phyloP scores from a whole-genome alignment of 2,797 vertebrate genomes.

The Eulemur rubriventer region DNA sequence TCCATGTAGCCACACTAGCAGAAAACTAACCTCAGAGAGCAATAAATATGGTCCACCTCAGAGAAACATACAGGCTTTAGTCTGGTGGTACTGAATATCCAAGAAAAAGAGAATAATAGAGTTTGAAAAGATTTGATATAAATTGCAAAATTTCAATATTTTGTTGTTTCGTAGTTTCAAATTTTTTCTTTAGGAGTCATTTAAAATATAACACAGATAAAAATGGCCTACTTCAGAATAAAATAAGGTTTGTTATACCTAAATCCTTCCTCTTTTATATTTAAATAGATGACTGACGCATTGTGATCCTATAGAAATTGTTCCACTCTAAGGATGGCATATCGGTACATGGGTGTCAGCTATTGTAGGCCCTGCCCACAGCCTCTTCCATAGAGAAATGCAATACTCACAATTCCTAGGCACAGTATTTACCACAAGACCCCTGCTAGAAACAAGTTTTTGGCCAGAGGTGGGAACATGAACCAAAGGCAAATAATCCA shows the following conservation, averaged over 20 bases:
- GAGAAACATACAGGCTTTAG: not conserved
- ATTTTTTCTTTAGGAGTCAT: not conserved
- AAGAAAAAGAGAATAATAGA: not conserved
- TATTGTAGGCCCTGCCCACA: not conserved
- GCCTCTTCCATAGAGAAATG: not conserved
- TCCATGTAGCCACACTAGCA: not conserved
- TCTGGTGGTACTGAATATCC: not conserved
- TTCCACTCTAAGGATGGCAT: not conserved
- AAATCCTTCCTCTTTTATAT: not conserved
- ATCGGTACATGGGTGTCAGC: not conserved
- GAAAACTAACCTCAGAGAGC: slow-evolving; percentile 6
- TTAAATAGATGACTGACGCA: not conserved
- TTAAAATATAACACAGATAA: not conserved
- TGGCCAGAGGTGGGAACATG: not conserved
- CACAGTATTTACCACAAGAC: not conserved
- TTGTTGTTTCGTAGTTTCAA: slow-evolving; percentile 27
- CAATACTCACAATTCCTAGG: not conserved
- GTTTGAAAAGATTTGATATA: not conserved
- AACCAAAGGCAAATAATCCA: not conserved
- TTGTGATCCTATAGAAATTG: not conserved
- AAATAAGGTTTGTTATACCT: not conserved
- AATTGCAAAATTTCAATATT: slow-evolving; percentile 14
- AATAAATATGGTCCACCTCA: not conserved
- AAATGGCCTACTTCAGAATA: not conserved
- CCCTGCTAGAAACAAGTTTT: not conserved